These are phyloP conservation scores for Etheostoma nigrum DNA, from an alignment of 2,797 vertebrate species.

Conservation along the genomic window DNA sequence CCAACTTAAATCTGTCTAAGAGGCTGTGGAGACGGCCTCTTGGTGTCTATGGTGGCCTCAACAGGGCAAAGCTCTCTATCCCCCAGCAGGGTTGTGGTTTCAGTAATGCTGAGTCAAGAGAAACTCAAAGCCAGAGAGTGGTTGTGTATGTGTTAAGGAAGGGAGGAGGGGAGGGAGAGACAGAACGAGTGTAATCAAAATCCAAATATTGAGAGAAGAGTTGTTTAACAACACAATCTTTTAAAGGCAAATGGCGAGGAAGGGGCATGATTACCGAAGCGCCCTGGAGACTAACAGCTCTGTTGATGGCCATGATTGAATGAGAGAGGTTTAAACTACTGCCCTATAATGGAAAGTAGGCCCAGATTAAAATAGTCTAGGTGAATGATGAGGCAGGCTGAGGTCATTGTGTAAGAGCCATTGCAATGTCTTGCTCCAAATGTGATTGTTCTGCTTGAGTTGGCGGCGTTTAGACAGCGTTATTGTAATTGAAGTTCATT, in stretches of 20 bases:
- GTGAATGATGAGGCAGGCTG: conserved; percentile 71
- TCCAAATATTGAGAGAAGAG: conserved; percentile 46
- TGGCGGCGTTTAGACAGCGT: conserved; percentile 76
- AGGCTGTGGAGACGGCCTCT: conserved; percentile 38
- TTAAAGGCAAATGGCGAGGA: conserved; percentile 46
- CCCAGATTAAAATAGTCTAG: conserved; percentile 79
- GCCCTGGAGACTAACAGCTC: conserved; percentile 45
- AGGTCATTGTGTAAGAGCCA: conserved; percentile 74
- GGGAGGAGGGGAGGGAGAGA: not conserved
- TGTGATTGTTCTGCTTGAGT: conserved; percentile 84
- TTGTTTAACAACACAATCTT: conserved; percentile 61
- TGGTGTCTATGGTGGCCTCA: conserved; percentile 23
- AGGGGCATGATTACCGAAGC: conserved; percentile 46
- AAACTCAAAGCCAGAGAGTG: conserved; percentile 57
- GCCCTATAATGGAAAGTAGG: conserved; percentile 78
- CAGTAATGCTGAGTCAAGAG: conserved; percentile 68
- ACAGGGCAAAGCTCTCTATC: conserved; percentile 34
- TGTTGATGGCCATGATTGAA: conserved; percentile 75
- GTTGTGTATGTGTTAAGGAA: conserved; percentile 11
- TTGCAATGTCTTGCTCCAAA: conserved; percentile 73
- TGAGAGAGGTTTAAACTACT: conserved; percentile 60
- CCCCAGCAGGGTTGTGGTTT: conserved; percentile 54
- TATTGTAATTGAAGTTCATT: conserved; percentile 82
- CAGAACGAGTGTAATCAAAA: conserved; percentile 44
- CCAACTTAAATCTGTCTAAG: conserved; percentile 46